Evolutionary conservation across 2,797 vertebrate species (phyloP), one percentile per base, ranked within the genome.

Genomic region (Zalophus californianus): DNA sequence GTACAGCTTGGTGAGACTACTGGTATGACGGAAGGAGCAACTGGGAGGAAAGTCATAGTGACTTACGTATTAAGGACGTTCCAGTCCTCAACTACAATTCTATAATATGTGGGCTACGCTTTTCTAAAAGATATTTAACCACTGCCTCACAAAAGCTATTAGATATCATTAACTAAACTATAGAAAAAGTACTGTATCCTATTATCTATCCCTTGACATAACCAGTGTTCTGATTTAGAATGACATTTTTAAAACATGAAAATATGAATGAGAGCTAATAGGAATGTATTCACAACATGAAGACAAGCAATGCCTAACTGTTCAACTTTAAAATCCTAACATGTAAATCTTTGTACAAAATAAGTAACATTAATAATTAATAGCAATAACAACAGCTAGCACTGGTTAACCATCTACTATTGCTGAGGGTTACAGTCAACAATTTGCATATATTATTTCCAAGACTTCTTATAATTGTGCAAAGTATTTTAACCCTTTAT

Each of bases 231-330:
- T 90, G 23, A 91, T 70, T 88, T 73, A 84, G 12, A 87, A 85
- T 64, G 32, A n/a, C 6, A 68, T 38, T 94, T 87, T 75, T 41
- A 62, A 79, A 94, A 84, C 9, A 75, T 48, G 41, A 73, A 92
- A 94, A 85, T 64, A 60, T 11, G 85, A 95, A 10, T 64, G 41
- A 88, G 23, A 96, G 92, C 78, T 94, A 82, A 72, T 13, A 78
- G 41, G 38, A 83, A 91, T 44, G 0, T 68, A 92, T 68, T 68
- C 62, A 85, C 48, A 90, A 86, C 2, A 44, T 6, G 16, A 92
- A 90, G 54, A 25, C 23, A 94, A 78, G 58, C 21, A 75, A 93
- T 48, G 13, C 32, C n/a, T 79, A 90, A 91, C 21, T 62, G 7
- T 56, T 90, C 72, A 70, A 91, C 27, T 91, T 86, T 38, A 90